Base-by-base conservation (phyloP, 35 echinoderm and acorn worm genomes). In the Holothuria glaberrima region DNA sequence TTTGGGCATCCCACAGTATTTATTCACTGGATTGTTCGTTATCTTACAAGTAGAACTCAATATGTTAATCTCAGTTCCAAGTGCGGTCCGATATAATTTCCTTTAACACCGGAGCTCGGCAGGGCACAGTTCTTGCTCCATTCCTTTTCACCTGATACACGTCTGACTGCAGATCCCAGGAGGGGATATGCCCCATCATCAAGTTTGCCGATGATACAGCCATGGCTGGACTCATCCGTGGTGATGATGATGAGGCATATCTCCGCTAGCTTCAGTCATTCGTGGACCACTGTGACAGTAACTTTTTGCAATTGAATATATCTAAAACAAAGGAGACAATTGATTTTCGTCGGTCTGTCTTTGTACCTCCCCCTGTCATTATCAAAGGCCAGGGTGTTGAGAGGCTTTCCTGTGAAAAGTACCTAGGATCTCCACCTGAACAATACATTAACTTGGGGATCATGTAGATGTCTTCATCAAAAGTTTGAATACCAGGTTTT, bases 191-290 rank as follows among this genome's bases (percentile, higher is more conserved):
- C 26, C 71, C 71, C 35, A n/a, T 75, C 71, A 41, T 75, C 71
- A 75, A 75, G 26, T 75, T 75, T 30, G 71, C 35, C 29, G 71
- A 75, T 75, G 71, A 75, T 36, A 75, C 71, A 28, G 71, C n/a
- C n/a, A n/a, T n/a, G n/a, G n/a, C n/a, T n/a, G n/a, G n/a, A n/a
- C n/a, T n/a, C n/a, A n/a, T n/a, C n/a, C n/a, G n/a, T n/a, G n/a
- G n/a, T n/a, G n/a, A n/a, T n/a, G n/a, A n/a, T n/a, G n/a, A n/a
- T n/a, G 29, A 10, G 35, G 9, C 71, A 16, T 25, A 16, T n/a
- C 17, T 7, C 20, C 34, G 28, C 21, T 21, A 36, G 21, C 34
- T 22, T 10, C 9, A 36, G 9, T 32, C 34, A 75, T 75, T 36
- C 71, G 34, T 4, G 27, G 34, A 36, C 34, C 10, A 32, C 34